Base-by-base conservation (phyloP, 30 jellyfish, hydroid and myxozoan species). In the Hydractinia echinata region DNA sequence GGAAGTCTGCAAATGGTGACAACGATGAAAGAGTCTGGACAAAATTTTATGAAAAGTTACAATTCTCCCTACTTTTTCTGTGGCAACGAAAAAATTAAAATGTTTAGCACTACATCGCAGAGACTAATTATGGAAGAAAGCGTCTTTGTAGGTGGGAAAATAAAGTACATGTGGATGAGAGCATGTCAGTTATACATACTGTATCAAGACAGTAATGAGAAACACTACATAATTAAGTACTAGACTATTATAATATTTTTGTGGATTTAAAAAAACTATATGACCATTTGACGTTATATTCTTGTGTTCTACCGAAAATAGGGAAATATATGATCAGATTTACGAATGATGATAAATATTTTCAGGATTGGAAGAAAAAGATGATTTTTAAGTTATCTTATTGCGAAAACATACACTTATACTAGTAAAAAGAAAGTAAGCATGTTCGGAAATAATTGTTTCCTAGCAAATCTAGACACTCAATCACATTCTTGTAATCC, bases 11-110 rank as follows among this genome's bases (percentile, higher is more conserved):
- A 79, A 51, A 52, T 52, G 6, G 21, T 6, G 10, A 58, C 53
- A 13, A 77, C 55, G 55, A 54, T 77, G 14, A 18, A 52, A 11
- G 55, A 54, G 5, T n/a, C 74, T 54, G 76, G 85, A 8, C 44
- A 54, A 52, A 77, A 77, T 54, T 18, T 77, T 52, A 76, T 56
- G 44, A 77, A 77, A 56, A 53, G 51, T 61, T 77, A 55, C 49
- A 66, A 77, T 60, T 20, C 76, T 8, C 85, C 85, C 0, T 77
- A 77, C 52, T 55, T 77, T 16, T 56, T 77, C 60, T 77, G 85
- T 3, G 85, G 81, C 8, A 18, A 55, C 10, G 76, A 77, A 16
- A 77, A 61, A 48, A 56, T 77, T 14, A 53, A 77, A 30, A 54
- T 77, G 85, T 13, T 61, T 15, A 74, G 61, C 61, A 77, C 79